Evolutionary conservation across 2,888 invertebrate species (phyloP).

Genomic region (Formica aserva): DNA sequence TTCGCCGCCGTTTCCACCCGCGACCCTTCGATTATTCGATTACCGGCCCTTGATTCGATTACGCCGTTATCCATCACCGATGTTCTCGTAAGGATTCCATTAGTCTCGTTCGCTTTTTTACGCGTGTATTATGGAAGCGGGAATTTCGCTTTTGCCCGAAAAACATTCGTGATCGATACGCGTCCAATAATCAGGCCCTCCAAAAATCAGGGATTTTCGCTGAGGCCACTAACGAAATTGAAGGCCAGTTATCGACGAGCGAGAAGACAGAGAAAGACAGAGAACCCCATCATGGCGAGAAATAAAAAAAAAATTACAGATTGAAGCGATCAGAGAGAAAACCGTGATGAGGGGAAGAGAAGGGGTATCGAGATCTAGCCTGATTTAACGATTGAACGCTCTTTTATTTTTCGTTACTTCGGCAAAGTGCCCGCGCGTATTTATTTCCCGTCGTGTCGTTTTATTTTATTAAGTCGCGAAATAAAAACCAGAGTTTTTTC

Average conservation of each 20-base stretch:
- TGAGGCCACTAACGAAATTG: constrained; percentile 69
- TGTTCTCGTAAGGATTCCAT: constrained; percentile 23
- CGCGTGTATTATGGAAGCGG: constrained; percentile 8
- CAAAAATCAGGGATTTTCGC: constrained; percentile 72
- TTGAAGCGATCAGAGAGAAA: constrained; percentile 50
- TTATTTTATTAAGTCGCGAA: background rate
- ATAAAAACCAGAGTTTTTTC: background rate
- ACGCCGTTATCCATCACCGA: constrained; percentile 30
- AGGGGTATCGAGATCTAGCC: background rate
- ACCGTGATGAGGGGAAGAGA: constrained; percentile 40
- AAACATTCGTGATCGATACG: constrained; percentile 65
- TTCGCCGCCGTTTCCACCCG: background rate
- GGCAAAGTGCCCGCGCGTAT: constrained; percentile 71
- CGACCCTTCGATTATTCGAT: constrained; percentile 1
- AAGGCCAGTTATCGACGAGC: constrained; percentile 75
- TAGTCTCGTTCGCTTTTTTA: constrained; percentile 16
- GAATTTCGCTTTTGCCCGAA: constrained; percentile 33
- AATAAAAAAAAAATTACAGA: constrained; percentile 56
- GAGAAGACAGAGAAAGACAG: constrained; percentile 24
- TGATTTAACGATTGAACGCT: constrained; percentile 47
- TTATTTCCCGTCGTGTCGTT: background rate
- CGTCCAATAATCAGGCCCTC: constrained; percentile 66
- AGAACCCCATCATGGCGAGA: constrained; percentile 64
- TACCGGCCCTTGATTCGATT: constrained; percentile 26
- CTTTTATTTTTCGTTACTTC: constrained; percentile 72